These are phyloP conservation scores for Cotesia chilonis DNA, from an alignment of 1,140 invertebrate genomes.

Conservation along the genomic window DNA sequence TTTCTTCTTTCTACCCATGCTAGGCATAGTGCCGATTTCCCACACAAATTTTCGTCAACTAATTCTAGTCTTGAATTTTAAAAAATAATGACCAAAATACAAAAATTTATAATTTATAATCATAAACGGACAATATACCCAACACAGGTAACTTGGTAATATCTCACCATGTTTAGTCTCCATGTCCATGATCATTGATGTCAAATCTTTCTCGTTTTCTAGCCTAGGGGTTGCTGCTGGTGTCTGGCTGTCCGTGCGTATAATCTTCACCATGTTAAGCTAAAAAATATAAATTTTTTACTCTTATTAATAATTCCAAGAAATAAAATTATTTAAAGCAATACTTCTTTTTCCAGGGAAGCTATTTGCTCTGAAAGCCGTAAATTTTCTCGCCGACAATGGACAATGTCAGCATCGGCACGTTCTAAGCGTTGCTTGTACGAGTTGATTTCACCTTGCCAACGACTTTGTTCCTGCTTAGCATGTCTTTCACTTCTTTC, in stretches of 20 bases:
- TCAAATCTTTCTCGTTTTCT: conserved; percentile 73
- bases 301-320: background rate
- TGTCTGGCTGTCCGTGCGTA: conserved; percentile 42
- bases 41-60: conserved; percentile 61
- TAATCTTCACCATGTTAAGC: conserved; percentile 62
- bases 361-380: conserved; percentile 79
- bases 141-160: conserved; percentile 55
- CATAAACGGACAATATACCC: conserved; percentile 57
- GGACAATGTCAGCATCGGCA: conserved; percentile 79
- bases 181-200: conserved; percentile 77
- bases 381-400: conserved; percentile 78
- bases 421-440: conserved; percentile 79
- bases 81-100: background rate
- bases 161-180: conserved; percentile 82
- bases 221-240: conserved; percentile 63
- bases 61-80: conserved; percentile 42
- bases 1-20: conserved; percentile 52
- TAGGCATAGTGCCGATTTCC: conserved; percentile 63
- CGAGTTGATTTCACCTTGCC: conserved; percentile 80
- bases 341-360: conserved; percentile 80
- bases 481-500: conserved; percentile 77
- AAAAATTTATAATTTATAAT: conserved; percentile 27
- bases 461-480: conserved; percentile 76
- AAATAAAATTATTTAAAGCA: conserved; percentile 9
- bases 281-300: conserved; percentile 36